Evolutionary conservation across 2,888 invertebrate genomes (phyloP).

Genomic region (Volucella inanis): DNA sequence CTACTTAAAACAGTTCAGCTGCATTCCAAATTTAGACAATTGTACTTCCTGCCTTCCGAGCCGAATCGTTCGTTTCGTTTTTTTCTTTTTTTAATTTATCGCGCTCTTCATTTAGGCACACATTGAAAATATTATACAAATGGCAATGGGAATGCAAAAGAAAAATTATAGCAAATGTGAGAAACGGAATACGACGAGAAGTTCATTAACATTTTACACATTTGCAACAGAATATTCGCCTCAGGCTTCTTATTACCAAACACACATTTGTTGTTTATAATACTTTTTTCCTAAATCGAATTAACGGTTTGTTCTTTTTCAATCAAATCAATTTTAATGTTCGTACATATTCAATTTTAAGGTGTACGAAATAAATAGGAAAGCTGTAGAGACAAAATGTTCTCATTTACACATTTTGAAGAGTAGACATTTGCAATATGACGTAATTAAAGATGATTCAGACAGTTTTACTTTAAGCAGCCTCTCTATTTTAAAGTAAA

Average conservation of each 20-base stretch:
- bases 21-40: constrained; percentile 61
- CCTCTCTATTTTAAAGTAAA: too few relatives aligned
- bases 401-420: too few relatives aligned
- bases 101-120: constrained; percentile 17
- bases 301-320: constrained; percentile 20
- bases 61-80: neutral
- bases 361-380: too few relatives aligned
- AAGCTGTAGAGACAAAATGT: too few relatives aligned
- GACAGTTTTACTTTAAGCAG: too few relatives aligned
- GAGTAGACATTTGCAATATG: too few relatives aligned
- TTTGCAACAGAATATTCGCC: constrained; percentile 22
- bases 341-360: neutral
- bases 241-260: neutral
- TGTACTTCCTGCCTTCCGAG: constrained; percentile 47
- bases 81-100: neutral
- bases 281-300: constrained; percentile 32
- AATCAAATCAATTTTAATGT: constrained; percentile 19
- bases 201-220: constrained; percentile 60
- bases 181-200: constrained; percentile 37
- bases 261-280: neutral
- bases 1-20: constrained; percentile 32
- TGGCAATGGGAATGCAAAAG: constrained; percentile 27
- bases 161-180: constrained; percentile 29
- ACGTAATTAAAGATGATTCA: too few relatives aligned
- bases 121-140: constrained; percentile 29